Evolutionary conservation across 2,113 vertebrate genomes (phyloP).

Genomic region (Gopherus evgoodei): DNA sequence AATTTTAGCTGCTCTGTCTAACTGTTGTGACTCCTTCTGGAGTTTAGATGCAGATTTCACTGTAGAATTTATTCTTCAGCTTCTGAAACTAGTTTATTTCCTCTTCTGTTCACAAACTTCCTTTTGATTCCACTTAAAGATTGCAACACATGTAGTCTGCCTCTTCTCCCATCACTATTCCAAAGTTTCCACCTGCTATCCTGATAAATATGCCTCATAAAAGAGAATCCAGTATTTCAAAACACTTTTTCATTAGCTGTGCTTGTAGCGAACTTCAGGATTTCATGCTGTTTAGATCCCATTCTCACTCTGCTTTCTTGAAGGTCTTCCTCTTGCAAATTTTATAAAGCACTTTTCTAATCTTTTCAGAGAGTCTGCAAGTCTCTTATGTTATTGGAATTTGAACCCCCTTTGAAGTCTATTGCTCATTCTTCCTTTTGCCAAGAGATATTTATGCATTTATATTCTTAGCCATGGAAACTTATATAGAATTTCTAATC

Average conservation of each 20-base stretch:
- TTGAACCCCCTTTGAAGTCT: background rate
- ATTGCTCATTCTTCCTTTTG: slow-evolving; percentile 3
- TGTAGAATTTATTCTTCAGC: background rate
- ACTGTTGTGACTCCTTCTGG: background rate
- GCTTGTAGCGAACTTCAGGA: background rate
- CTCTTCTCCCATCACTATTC: background rate
- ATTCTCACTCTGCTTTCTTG: background rate
- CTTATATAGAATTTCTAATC: slow-evolving; percentile 7
- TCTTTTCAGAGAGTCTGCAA: background rate
- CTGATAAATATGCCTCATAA: background rate
- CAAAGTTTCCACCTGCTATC: background rate
- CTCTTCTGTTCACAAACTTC: background rate
- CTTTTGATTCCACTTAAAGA: background rate
- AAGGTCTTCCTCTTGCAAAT: background rate
- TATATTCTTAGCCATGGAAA: background rate
- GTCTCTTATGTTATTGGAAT: slow-evolving; percentile 7
- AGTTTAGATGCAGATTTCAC: background rate
- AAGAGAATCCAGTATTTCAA: background rate
- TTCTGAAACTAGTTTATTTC: background rate
- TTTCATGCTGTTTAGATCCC: background rate
- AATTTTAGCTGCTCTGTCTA: background rate
- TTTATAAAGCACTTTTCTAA: slow-evolving; percentile 31
- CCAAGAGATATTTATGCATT: slow-evolving; percentile 2
- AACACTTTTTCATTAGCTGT: background rate
- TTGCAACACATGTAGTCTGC: background rate